phyloP scores from a whole-genome alignment of 2,113 vertebrate species.

The Macheiramphus alcinus region DNA sequence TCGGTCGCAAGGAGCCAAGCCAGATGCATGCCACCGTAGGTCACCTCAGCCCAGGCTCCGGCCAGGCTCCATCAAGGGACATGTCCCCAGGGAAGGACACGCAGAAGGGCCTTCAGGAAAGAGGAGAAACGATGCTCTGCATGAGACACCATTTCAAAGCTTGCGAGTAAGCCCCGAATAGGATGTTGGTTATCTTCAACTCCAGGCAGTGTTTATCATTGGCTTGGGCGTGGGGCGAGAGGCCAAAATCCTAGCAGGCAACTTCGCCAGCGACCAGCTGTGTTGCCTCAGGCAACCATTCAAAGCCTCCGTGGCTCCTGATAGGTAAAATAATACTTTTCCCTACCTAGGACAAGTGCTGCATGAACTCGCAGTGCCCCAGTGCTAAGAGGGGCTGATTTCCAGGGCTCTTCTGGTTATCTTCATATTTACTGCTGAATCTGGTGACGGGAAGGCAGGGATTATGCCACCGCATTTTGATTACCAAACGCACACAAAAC shows the following conservation, averaged over 20 bases:
- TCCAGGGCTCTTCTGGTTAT: background rate
- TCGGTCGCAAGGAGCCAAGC: background rate
- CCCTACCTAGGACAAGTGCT: background rate
- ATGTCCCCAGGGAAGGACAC: background rate
- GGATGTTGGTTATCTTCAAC: background rate
- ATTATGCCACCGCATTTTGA: background rate
- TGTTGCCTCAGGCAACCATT: background rate
- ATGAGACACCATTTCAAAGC: background rate
- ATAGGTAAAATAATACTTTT: background rate
- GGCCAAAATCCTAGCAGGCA: background rate
- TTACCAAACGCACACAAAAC: background rate
- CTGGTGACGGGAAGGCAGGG: background rate
- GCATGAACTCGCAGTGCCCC: fast-evolving
- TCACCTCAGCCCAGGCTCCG: background rate
- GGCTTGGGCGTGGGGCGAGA: background rate
- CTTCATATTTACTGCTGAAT: background rate
- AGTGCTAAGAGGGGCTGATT: background rate
- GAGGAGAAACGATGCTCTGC: background rate
- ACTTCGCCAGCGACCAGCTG: background rate
- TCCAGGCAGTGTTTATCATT: background rate
- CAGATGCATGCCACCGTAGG: background rate
- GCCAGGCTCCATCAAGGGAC: background rate
- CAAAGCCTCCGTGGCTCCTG: background rate
- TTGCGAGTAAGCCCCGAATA: background rate
- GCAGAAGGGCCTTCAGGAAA: background rate